phyloP scores from a whole-genome alignment of 2,888 invertebrate genomes.

The Bruchidius siliquastri region DNA sequence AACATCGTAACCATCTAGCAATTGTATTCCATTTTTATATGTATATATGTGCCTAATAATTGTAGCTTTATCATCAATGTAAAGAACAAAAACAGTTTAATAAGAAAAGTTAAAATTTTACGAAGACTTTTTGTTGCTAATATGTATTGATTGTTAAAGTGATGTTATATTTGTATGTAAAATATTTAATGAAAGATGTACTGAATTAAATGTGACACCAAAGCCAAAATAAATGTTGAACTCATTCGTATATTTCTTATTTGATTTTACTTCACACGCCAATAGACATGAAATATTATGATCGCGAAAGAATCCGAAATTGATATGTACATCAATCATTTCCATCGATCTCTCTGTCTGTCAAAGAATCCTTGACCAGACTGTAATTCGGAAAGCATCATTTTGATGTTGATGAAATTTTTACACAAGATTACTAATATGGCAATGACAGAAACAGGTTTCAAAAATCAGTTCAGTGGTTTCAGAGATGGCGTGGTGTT shows the following conservation, averaged over 20 bases:
- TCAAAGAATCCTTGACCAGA: no score
- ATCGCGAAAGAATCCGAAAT: no score
- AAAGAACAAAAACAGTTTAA: conserved; percentile 10
- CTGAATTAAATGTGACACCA: conserved; percentile 48
- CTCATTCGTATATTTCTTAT: conserved; percentile 23
- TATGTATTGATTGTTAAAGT: conserved; percentile 30
- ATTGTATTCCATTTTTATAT: conserved; percentile 27
- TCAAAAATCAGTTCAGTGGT: no score
- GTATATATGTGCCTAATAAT: conserved; percentile 44
- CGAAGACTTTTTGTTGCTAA: conserved; percentile 1
- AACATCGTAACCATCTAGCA: neutral
- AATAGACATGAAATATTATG: no score
- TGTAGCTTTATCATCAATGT: conserved; percentile 31
- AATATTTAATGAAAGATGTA: conserved; percentile 36
- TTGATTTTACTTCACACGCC: neutral
- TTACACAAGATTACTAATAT: no score
- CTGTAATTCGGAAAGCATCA: neutral
- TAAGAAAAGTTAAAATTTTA: conserved; percentile 1
- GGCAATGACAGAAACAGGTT: no score
- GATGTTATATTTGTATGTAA: conserved; percentile 42
- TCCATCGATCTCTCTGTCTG: no score
- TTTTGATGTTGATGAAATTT: no score
- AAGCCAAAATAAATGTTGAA: conserved; percentile 44
- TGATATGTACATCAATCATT: no score
- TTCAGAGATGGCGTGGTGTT: no score